Evolutionary conservation across 2,888 invertebrate genomes (phyloP), one percentile per base, ranked within the genome.

Genomic region (Chesias legatella): DNA sequence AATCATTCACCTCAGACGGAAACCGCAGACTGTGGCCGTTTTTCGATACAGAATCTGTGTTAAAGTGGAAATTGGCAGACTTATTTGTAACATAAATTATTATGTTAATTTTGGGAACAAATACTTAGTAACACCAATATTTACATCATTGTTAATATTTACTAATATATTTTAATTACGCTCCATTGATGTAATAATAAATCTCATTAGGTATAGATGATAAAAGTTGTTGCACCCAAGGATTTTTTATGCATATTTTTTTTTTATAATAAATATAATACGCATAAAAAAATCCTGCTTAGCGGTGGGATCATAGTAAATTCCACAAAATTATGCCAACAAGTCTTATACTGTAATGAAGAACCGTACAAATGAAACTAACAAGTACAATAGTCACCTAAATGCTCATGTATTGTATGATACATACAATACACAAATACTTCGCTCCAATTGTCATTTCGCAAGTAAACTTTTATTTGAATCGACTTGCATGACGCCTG

Each of bases 361-460:
- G 26, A 32, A 31, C 31, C 23, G 27, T 36, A 32, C 3, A 17
- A 17, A 23, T 27, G 32, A 45, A 45, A 46, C 27, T 28, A 43
- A 42, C 29, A n/a, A 17, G 31, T 42, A 33, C 41, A n/a, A n/a
- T 24, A 30, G 31, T 42, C 26, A 28, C 25, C 17, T 11, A 28
- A 31, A 43, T 45, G 26, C 35, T 47, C 44, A 39, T 49, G 39
- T 45, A 44, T 43, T 13, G 34, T 48, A 43, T 41, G 33, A 41
- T 48, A 40, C 44, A 37, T 36, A 43, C 43, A 36, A 41, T 48
- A 40, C 44, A 37, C 37, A 47, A 49, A 53, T 56, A 48, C 42
- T 52, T 39, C 61, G 62, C 58, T 66, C 66, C 53, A 66, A 53
- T 63, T 63, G 63, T 48, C 44, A 57, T 66, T 60, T 59, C 58